Evolutionary conservation across 2,113 vertebrate genomes (phyloP), one percentile per base, ranked within the genome.

Genomic region (Raphicerus campestris): DNA sequence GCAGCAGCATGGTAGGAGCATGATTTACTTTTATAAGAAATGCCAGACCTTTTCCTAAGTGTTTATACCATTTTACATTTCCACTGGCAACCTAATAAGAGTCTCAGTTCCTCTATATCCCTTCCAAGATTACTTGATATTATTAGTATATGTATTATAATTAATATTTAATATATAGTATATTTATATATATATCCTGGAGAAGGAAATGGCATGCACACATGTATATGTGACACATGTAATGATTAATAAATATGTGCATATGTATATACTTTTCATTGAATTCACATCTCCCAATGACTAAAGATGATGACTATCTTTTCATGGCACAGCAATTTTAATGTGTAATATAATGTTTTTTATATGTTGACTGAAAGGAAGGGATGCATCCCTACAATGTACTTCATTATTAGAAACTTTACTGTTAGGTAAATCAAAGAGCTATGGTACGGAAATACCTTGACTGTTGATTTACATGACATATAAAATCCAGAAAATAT

Each of bases 391-490:
- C 45, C 30, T 70, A 89, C 3, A 86, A 39, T 49, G 58, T 81
- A 14, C 88, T 93, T 97, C 28, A 53, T 22, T 92, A 35, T 83
- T 92, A 92, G 9, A 70, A 97, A 87, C 10, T 89, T 61, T 45
- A 70, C 47, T 95, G 6, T 93, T 88, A 87, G n/a, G 55, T 91
- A 78, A 78, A 96, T 87, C 42, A 85, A 91, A 81, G 51, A 78
- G 5, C n/a, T 89, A 63, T 86, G n/a, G 45, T 35, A 81, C 83
- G 60, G 87, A 88, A 90, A 80, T 89, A 89, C 87, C 20, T 77
- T 95, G 92, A 92, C 35, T 95, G 91, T 86, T 89, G 39, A 86
- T 86, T 85, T 83, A 83, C 30, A 92, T 89, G 49, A 61, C 63
- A 89, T 49, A 28, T 86, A 78, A 78, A 89, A 87, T 75, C 24